phyloP scores from a whole-genome alignment of 2,113 vertebrate species.

The Pleuronectes platessa region DNA sequence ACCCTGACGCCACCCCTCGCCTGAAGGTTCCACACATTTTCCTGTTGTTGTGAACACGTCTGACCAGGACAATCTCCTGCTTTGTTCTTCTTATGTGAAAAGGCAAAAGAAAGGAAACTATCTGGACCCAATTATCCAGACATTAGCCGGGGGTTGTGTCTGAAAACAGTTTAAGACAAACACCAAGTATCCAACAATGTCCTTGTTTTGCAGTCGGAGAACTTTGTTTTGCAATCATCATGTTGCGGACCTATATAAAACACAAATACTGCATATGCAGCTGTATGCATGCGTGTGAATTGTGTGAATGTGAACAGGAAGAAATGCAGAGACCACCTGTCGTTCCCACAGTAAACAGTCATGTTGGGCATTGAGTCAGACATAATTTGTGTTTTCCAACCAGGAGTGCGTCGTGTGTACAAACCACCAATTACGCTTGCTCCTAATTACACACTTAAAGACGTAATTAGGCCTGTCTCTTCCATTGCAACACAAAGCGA shows the following conservation, averaged over 20 bases:
- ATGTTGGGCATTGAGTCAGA: constrained; percentile 63
- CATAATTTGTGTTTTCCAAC: constrained; percentile 68
- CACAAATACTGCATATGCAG: not conserved
- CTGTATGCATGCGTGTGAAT: not conserved
- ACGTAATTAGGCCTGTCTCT: constrained; percentile 77
- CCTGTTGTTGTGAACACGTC: no score
- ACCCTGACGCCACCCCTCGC: no score
- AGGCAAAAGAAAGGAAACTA: no score
- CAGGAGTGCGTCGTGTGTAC: constrained; percentile 67
- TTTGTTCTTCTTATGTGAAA: no score
- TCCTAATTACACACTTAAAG: constrained; percentile 79
- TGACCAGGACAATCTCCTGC: no score
- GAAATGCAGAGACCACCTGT: constrained; percentile 8
- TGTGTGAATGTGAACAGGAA: not conserved
- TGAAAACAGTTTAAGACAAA: no score
- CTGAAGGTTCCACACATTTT: no score
- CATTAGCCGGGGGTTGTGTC: no score
- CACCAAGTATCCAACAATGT: no score
- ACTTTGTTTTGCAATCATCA: not conserved
- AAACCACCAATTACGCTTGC: constrained; percentile 76
- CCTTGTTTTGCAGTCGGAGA: no score
- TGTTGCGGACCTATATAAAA: not conserved
- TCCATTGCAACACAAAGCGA: constrained; percentile 64
- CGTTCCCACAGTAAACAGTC: constrained; percentile 31
- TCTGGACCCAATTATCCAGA: no score